phyloP scores from a whole-genome alignment of 1,140 invertebrate genomes.

The Drosophila arizonae region DNA sequence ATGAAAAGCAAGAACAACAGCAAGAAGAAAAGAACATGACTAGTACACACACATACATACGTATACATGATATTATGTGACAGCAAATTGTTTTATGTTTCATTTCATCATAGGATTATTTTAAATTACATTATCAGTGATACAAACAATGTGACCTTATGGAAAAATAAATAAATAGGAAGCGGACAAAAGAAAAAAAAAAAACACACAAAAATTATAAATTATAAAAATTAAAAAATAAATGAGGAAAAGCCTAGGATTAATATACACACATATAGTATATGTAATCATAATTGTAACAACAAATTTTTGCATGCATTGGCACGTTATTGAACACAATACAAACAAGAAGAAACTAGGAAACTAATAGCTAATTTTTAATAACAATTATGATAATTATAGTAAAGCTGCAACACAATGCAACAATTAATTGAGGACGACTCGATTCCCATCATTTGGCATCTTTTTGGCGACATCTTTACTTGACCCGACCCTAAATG shows the following conservation, averaged over 20 bases:
- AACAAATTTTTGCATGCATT: conserved; percentile 69
- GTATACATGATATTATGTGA: conserved; percentile 21
- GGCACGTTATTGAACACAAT: conserved; percentile 44
- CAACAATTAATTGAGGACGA: conserved; percentile 10
- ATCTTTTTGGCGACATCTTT: background rate
- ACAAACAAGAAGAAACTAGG: conserved; percentile 35
- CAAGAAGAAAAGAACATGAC: background rate
- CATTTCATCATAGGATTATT: conserved; percentile 55
- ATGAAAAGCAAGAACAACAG: conserved; percentile 12
- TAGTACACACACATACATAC: conserved; percentile 21
- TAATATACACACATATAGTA: conserved; percentile 27
- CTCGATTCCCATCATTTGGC: background rate
- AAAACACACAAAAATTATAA: conserved; percentile 30
- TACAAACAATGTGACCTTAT: conserved; percentile 79
- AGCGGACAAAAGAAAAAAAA: conserved; percentile 20
- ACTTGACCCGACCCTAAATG: background rate
- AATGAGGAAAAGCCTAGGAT: conserved; percentile 51
- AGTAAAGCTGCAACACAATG: conserved; percentile 19
- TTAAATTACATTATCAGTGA: conserved; percentile 69
- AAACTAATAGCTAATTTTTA: conserved; percentile 61
- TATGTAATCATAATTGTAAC: conserved; percentile 48
- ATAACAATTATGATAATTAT: conserved; percentile 17
- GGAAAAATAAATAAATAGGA: conserved; percentile 46
- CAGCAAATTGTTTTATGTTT: conserved; percentile 40
- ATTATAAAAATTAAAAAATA: conserved; percentile 17